Evolutionary conservation across 2,888 invertebrate species (phyloP), one percentile per base, ranked within the genome.

Genomic region (Drosophila imparisetae): DNA sequence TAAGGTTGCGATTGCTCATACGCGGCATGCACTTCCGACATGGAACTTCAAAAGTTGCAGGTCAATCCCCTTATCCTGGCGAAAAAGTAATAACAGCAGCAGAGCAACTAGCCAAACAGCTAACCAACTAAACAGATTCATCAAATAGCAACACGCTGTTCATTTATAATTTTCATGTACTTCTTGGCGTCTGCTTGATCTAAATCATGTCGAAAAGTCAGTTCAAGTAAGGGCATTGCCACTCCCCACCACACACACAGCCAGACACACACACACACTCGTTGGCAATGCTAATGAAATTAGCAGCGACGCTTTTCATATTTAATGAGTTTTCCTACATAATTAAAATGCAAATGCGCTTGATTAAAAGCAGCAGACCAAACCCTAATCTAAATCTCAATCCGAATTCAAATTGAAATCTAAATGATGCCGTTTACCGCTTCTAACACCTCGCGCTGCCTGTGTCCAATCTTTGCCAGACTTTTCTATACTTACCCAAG

Each of bases 401-500:
- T 4, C 40, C 15, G n/a, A 45, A 53, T 34, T 15, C 49, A 55
- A 21, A 15, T 30, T n/a, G 13, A 21, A 38, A 18, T 24, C 55
- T 29, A 55, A 74, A 63, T 52, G 49, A 32, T 61, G 64, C 27
- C 55, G 68, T 49, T 68, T 62, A 45, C 38, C 62, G 59, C 62
- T 58, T n/a, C 42, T 7, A 21, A 21, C 52, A 27, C 30, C 6
- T 36, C 13, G 36, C 13, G 36, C 36, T 36, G 36, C 13, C 15
- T 36, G 36, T 36, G 36, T 0, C 36, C 0, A 34, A 15, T 34
- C 34, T 34, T 34, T 34, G 36, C 15, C 36, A 10, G 5, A 49
- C n/a, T 53, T 24, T 15, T 34, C 27, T 53, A 38, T 32, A 92
- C 92, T 91, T 79, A 93, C 95, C 95, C 66, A 95, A 92, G 50